Conservation (phyloP, 2,888 invertebrate species). For the Gastrophysa polygoni region DNA sequence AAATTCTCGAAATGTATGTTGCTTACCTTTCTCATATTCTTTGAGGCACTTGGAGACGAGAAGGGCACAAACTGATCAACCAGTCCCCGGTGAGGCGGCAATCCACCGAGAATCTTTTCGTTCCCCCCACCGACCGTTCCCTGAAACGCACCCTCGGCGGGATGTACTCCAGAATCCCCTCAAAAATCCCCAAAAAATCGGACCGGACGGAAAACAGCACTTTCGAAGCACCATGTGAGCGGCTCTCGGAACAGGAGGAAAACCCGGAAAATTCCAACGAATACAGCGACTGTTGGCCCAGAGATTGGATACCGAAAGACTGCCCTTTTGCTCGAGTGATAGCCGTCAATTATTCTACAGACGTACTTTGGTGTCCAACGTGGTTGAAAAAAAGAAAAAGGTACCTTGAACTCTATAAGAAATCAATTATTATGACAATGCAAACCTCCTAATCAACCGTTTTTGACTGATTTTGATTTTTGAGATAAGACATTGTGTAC, state of each 20-base stretch:
- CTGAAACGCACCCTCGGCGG: conserved; percentile 47
- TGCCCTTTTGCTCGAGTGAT: conserved; percentile 78
- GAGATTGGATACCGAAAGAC: conserved; percentile 84
- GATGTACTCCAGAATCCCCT: conserved; percentile 43
- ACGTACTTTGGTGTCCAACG: conserved; percentile 76
- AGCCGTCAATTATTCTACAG: conserved; percentile 82
- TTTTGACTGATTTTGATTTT: too few species aligned
- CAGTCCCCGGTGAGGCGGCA: conserved; percentile 46
- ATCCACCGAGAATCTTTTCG: conserved; percentile 45
- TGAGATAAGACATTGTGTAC: too few species aligned
- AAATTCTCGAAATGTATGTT: too few species aligned
- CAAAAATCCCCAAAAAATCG: conserved; percentile 45
- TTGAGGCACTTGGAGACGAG: conserved; percentile 70
- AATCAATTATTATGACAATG: background rate
- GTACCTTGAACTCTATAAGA: conserved; percentile 50
- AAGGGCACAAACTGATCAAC: conserved; percentile 51
- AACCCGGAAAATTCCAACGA: conserved; percentile 29
- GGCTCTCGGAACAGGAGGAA: conserved; percentile 38
- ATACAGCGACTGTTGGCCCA: conserved; percentile 79
- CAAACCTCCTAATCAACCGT: too few species aligned
- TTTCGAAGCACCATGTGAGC: conserved; percentile 13
- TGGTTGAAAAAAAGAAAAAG: conserved; percentile 73
- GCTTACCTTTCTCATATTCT: background rate
- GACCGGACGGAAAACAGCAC: too few species aligned
- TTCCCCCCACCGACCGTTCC: conserved; percentile 40